Evolutionary conservation across 1,140 invertebrate genomes (phyloP), one percentile per base, ranked within the genome.

Genomic region (Sipha flava): DNA sequence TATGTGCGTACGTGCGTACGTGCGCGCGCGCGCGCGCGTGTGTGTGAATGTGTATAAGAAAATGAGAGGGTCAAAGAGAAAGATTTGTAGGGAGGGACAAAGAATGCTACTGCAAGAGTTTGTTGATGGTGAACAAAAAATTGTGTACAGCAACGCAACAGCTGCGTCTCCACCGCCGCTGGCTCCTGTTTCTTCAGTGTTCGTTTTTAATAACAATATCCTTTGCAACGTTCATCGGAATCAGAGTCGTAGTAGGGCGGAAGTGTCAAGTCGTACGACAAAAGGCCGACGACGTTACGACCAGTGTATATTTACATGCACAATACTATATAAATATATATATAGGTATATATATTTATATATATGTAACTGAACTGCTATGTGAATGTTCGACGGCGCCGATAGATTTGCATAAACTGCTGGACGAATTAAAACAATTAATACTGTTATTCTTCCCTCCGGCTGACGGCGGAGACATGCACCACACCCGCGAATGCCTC

Each of bases 391-490:
- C 52, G 52, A 57, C 49, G 73, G 23, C 21, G 73, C 21, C 52
- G 49, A 77, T 77, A 77, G 49, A 77, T 77, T 77, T 77, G 52
- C 52, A 77, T 59, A 77, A 57, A 59, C 73, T 31, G 73, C 52
- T 34, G 73, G 49, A 75, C 73, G 73, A 77, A 77, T 77, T 59
- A 77, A 77, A 77, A 77, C 49, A 77, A 77, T 77, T 77, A 77
- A 77, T 77, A 77, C 73, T 57, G 73, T 77, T 77, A 77, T 77
- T 77, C 73, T 77, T 59, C 52, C 37, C 34, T 26, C 34, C 52
- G 16, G 29, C 31, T 16, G 47, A 18, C 16, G 57, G 57, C 2
- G 31, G 29, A 9, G 9, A 31, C 34, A n/a, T 9, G n/a, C 37
- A 23, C 34, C 21, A 3, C 64, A 2, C 12, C 21, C 34, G 16